Conservation (phyloP, 1,140 invertebrate species). For the Camponotus floridanus region DNA sequence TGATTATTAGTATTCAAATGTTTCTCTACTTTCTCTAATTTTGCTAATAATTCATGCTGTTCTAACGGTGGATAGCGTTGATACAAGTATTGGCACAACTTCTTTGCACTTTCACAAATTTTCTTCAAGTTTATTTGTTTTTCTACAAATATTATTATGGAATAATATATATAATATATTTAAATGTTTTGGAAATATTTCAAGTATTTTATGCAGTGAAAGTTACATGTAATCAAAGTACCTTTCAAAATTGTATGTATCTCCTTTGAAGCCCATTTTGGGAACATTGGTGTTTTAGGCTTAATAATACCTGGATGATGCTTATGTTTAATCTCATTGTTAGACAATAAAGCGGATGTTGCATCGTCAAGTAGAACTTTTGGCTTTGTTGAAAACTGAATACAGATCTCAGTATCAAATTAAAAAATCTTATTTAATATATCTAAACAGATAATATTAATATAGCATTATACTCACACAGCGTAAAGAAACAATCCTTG, state of each 20-base stretch:
- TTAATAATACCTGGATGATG: constrained; percentile 90
- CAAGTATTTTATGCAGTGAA: neutral
- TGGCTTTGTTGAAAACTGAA: constrained; percentile 81
- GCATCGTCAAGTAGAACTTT: constrained; percentile 85
- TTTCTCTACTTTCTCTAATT: constrained; percentile 82
- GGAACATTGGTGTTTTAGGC: constrained; percentile 86
- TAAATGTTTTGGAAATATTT: constrained; percentile 34
- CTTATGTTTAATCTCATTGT: constrained; percentile 88
- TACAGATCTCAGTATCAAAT: neutral
- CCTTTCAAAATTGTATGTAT: constrained; percentile 86
- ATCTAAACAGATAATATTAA: neutral
- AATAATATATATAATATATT: constrained; percentile 28
- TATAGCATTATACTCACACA: constrained; percentile 1
- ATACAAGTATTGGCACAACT: constrained; percentile 88
- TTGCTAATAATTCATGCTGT: constrained; percentile 85
- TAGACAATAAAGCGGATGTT: constrained; percentile 86
- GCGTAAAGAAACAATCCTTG: neutral
- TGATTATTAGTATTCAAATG: constrained; percentile 75
- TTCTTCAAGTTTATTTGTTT: constrained; percentile 86
- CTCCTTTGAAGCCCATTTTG: constrained; percentile 87
- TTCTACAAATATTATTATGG: constrained; percentile 62
- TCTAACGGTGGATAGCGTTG: constrained; percentile 89
- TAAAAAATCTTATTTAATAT: neutral
- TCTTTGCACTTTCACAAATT: constrained; percentile 85
- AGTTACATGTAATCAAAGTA: constrained; percentile 12